phyloP scores from a whole-genome alignment of 2,113 vertebrate species.

The Alligator mississippiensis region DNA sequence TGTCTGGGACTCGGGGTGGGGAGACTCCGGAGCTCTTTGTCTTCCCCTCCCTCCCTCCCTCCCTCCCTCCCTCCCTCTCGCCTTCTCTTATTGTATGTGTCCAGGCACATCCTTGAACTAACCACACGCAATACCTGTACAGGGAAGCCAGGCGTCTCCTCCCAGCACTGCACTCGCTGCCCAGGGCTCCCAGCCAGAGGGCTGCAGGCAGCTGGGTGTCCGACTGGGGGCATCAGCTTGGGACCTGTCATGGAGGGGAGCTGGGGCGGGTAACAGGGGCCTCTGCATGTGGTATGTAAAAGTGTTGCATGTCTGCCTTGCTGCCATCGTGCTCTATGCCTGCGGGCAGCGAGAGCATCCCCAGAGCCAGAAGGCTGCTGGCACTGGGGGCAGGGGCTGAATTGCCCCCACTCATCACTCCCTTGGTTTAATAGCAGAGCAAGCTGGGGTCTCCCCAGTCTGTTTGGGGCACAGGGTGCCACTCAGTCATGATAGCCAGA shows the following conservation, averaged over 20 bases:
- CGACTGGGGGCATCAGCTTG: neutral
- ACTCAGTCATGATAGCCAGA: too few species aligned
- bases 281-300: too few species aligned
- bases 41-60: neutral
- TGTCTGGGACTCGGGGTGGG: neutral
- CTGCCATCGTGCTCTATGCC: too few species aligned
- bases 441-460: too few species aligned
- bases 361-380: neutral
- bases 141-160: neutral
- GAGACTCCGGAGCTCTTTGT: neutral
- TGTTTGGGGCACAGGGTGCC: too few species aligned
- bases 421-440: too few species aligned
- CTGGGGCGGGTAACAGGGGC: neutral
- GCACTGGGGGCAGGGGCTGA: too few species aligned
- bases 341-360: too few species aligned
- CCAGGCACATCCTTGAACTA: neutral
- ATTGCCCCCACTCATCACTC: too few species aligned
- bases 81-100: neutral
- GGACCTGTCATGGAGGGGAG: neutral
- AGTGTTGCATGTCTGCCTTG: too few species aligned
- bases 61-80: neutral
- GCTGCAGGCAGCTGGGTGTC: neutral
- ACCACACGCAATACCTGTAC: neutral
- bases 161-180: neutral
- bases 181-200: neutral